Evolutionary conservation across 35 echinoderm and acorn worm genomes (phyloP), one percentile per base, ranked within the genome.

Genomic region (Nesometra sesokonis): DNA sequence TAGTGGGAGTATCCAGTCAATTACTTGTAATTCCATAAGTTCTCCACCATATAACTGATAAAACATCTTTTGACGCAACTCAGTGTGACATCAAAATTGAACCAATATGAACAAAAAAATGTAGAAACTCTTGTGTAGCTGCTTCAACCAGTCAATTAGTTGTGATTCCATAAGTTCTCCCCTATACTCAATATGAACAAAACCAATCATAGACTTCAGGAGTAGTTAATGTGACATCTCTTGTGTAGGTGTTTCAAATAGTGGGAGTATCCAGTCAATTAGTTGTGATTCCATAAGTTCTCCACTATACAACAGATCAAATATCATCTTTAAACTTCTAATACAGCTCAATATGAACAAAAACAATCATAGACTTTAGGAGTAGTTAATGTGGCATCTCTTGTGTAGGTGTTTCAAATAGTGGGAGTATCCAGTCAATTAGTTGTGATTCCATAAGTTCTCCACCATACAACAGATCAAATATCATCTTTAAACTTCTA

Each of bases 241-340:
- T 43, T 43, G 38, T 43, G 15, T 43, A 43, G 38, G 4, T 43
- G 77, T 35, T 21, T 21, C 11, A 97, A 84, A n/a, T n/a, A n/a
- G n/a, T n/a, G n/a, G n/a, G n/a, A n/a, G n/a, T n/a, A n/a, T n/a
- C 95, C 91, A 93, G 17, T 91, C 84, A 32, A 87, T 85, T 13
- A 97, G 83, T 78, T 97, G 93, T 35, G 35, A 83, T 30, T 89
- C 91, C 46, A 87, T 91, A 31, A 97, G 82, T 77, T 89, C 91
- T 67, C 91, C 89, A 21, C 95, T 91, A 77, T 89, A 91, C 46
- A 89, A 93, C 0, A 89, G 95, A 91, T 97, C 95, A 93, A 97
- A 97, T n/a, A 97, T 40, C 89, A 93, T 91, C 84, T 97, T 89
- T 32, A 97, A 79, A 46, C 82, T 87, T 52, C 89, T 84, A 32